Conservation (phyloP, 2,797 vertebrate genomes). For the Cyprinella venusta region DNA sequence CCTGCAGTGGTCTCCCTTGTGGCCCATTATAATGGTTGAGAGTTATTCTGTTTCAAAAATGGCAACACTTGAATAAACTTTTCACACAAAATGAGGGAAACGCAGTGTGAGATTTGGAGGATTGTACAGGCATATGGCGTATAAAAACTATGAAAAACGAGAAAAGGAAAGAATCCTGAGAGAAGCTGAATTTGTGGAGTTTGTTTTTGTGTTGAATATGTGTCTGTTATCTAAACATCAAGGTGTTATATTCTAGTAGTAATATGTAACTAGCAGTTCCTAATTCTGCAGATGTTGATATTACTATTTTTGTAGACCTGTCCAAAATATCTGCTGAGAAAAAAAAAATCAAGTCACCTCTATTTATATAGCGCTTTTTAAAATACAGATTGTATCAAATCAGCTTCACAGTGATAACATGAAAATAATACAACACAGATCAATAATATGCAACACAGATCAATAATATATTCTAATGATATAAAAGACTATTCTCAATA, state of each 20-base stretch:
- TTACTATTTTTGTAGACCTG: conserved; percentile 1
- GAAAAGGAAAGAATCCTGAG: background rate
- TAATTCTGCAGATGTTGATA: background rate
- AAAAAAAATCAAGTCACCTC: background rate
- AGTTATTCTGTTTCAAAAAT: conserved; percentile 6
- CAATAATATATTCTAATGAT: too few species aligned
- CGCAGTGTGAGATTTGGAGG: background rate
- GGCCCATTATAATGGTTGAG: conserved; percentile 69
- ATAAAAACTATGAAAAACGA: background rate
- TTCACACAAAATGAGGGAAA: conserved; percentile 25
- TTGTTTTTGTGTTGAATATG: background rate
- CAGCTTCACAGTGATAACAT: too few species aligned
- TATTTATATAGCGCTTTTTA: too few species aligned
- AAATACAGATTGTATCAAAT: too few species aligned
- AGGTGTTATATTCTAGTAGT: background rate
- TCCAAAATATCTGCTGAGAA: background rate
- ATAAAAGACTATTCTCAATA: background rate
- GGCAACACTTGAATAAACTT: conserved; percentile 12
- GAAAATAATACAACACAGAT: too few species aligned
- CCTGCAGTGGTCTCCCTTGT: conserved; percentile 68
- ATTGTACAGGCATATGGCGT: background rate
- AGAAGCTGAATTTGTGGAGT: background rate
- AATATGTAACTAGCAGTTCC: background rate
- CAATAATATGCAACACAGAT: too few species aligned
- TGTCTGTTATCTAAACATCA: background rate